A percentile compares a stretch with the other conserved stretches of the same genome.
Evolutionary conservation across 1,140 invertebrate species (phyloP).

Genomic region (Monochamus saltuarius): DNA sequence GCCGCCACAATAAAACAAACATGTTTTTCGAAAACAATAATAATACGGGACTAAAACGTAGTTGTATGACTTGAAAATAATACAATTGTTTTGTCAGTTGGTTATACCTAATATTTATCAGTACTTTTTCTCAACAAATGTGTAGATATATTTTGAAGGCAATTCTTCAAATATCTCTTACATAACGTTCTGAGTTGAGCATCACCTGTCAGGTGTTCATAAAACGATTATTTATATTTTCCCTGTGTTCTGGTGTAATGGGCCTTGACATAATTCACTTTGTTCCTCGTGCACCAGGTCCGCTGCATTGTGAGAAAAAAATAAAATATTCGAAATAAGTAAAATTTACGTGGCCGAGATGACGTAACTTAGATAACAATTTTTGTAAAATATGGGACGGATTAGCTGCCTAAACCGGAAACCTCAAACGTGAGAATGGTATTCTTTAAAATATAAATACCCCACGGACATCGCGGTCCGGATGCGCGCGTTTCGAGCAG

Average conservation of each 20-base stretch:
- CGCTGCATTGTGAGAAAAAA: constrained; percentile 34
- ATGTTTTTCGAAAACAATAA: no score
- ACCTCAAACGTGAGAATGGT: constrained; percentile 38
- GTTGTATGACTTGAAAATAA: no score
- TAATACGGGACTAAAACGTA: no score
- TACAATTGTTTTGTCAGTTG: no score
- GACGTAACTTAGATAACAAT: constrained; percentile 41
- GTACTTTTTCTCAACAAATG: no score
- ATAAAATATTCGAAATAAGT: constrained; percentile 25
- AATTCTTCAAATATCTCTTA: no score
- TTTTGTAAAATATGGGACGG: constrained; percentile 38
- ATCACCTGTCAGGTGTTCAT: constrained; percentile 3
- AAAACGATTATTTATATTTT: neutral
- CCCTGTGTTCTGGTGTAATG: neutral
- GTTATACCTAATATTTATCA: no score
- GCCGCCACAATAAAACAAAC: no score
- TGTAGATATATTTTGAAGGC: no score
- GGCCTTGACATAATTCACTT: constrained; percentile 9
- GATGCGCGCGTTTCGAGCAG: no score
- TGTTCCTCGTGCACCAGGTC: neutral
- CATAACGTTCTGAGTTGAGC: neutral
- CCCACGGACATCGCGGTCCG: no score
- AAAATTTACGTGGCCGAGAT: constrained; percentile 38
- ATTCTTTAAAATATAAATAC: constrained; percentile 1
- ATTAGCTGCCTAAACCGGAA: constrained; percentile 44